Conservation (phyloP, 1,140 invertebrate species). For the Agrypnia vestita region DNA sequence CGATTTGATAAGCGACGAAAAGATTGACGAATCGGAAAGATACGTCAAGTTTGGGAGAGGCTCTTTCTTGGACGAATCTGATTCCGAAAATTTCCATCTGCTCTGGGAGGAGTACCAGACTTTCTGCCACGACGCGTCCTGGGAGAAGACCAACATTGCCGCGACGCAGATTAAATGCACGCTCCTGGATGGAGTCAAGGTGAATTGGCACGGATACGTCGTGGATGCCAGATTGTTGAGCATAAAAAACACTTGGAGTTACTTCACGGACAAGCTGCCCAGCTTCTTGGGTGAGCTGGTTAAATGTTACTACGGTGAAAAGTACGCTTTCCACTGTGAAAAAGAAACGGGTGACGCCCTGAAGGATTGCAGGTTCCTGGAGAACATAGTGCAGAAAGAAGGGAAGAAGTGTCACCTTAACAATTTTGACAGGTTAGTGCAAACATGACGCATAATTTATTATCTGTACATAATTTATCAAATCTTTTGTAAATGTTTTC, state of each 20-base stretch:
- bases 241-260: conserved; percentile 77
- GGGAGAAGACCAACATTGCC: conserved; percentile 78
- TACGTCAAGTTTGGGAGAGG: conserved; percentile 60
- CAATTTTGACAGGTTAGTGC: conserved; percentile 52
- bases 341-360: conserved; percentile 67
- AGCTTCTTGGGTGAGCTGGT: conserved; percentile 72
- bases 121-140: conserved; percentile 80
- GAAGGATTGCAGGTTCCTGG: conserved; percentile 73
- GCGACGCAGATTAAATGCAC: conserved; percentile 81
- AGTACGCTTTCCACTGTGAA: conserved; percentile 73
- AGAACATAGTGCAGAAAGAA: conserved; percentile 71
- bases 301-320: conserved; percentile 81
- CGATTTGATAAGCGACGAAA: conserved; percentile 61
- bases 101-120: conserved; percentile 82
- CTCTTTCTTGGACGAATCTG: conserved; percentile 49
- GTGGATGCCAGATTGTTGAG: conserved; percentile 77
- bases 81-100: conserved; percentile 63
- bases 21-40: conserved; percentile 63
- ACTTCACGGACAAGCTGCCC: conserved; percentile 76
- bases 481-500: too few species aligned
- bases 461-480: too few species aligned
- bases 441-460: too few species aligned
- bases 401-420: conserved; percentile 78
- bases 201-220: conserved; percentile 84
- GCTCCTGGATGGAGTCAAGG: conserved; percentile 76